Evolutionary conservation across 2,888 invertebrate species (phyloP), one percentile per base, ranked within the genome.

Genomic region (Leptopilina syphax): DNA sequence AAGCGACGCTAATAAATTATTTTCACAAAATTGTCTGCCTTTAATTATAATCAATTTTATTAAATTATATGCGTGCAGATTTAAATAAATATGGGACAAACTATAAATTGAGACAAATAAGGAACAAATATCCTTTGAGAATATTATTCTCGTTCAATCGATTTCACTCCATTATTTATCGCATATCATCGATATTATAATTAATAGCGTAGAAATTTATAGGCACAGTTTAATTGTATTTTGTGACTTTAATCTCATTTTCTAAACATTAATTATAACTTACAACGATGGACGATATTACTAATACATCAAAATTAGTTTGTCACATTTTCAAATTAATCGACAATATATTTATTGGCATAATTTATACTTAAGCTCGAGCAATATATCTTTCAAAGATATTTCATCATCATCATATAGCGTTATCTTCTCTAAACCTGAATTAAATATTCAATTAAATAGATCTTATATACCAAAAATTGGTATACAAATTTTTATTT

Each of bases 141-240:
- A 3, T 34, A 73, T 73, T 73, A 73, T 27, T 8, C 1, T 8
- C 27, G 54, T 34, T 57, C 27, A 27, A 73, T 73, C 54, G 50
- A 54, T 70, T 70, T 54, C 68, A 47, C 47, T 50, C 24, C 10
- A 70, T 50, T 50, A 70, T 70, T 50, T 70, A 34, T 34, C 34
- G 34, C 47, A 50, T 50, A 27, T 24, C 24, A 8, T 9, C 27
- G 50, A 34, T 1, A 34, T 34, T 34, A 70, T 70, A 18, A 70
- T 70, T 70, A 70, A 4, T 50, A 18, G 50, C 24, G 24, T 18
- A 60, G 60, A n/a, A 60, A 60, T 60, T 60, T 60, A 60, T 60
- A 8, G 60, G 3, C 18, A 60, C 18, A 60, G 12, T 6, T 68
- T 50, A 68, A 68, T 50, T 68, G 27, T 8, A 18, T 27, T 68